Conservation (phyloP, 2,888 invertebrate genomes). For the Stenotaenia linearis region DNA sequence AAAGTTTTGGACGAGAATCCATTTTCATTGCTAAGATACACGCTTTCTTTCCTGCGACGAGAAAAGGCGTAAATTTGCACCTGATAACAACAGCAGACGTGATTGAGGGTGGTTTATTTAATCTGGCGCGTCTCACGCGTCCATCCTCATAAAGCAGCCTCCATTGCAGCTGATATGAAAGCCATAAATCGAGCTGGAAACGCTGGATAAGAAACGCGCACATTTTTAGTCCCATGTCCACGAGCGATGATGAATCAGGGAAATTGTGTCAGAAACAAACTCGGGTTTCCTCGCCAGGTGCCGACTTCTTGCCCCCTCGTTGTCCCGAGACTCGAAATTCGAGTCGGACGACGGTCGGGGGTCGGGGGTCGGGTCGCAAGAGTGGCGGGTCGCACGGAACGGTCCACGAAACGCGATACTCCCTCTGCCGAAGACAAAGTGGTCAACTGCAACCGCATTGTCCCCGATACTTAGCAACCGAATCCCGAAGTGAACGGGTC, state of each 20-base stretch:
- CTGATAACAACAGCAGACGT: constrained; percentile 15
- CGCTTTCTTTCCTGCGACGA: neutral
- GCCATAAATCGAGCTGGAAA: constrained; percentile 11
- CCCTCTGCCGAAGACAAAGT: neutral
- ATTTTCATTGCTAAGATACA: neutral
- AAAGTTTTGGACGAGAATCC: neutral
- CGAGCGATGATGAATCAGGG: neutral
- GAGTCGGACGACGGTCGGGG: neutral
- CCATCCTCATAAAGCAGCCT: constrained; percentile 11
- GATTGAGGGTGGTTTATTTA: constrained; percentile 19
- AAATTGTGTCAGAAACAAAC: neutral
- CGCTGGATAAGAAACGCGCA: constrained; percentile 3
- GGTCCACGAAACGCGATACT: neutral
- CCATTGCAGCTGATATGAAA: constrained; percentile 19
- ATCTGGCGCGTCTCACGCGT: constrained; percentile 12
- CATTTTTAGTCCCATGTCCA: neutral
- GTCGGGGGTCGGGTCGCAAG: neutral
- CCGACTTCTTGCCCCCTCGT: neutral
- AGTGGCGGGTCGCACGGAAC: neutral
- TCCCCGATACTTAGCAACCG: neutral
- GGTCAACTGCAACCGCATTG: neutral
- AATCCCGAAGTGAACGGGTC: constrained; percentile 2
- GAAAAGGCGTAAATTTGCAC: constrained; percentile 12
- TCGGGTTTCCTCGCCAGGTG: neutral
- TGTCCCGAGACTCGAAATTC: neutral